These are phyloP conservation scores for Thripadectes ignobilis DNA, from an alignment of 2,797 vertebrate genomes.

Conservation along the genomic window DNA sequence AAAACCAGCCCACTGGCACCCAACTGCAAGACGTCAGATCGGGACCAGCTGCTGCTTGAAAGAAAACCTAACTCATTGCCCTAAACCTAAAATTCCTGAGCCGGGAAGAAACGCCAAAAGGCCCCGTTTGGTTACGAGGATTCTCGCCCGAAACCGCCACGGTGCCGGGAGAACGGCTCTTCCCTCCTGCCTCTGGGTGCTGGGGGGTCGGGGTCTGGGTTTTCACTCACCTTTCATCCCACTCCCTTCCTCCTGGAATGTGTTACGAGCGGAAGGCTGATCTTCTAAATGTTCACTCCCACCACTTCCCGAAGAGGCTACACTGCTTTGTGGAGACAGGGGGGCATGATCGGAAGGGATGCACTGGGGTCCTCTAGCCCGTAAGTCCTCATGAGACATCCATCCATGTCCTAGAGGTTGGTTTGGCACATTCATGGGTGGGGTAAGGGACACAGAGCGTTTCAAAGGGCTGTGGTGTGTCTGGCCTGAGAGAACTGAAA, in stretches of 20 bases:
- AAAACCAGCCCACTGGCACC: neutral
- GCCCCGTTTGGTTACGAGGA: neutral
- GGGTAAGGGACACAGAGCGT: slow-evolving; percentile 98
- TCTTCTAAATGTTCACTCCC: slow-evolving; percentile 99
- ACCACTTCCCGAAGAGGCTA: slow-evolving; percentile 97
- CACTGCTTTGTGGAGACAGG: slow-evolving; percentile 98
- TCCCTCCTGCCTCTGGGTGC: slow-evolving; percentile 19
- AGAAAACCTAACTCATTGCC: neutral
- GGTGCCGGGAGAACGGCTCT: neutral
- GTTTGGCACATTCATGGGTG: slow-evolving; percentile 95
- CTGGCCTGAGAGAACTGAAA: slow-evolving; percentile 91
- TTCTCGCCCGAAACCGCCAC: neutral
- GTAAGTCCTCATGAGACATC: slow-evolving; percentile 99
- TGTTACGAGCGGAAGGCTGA: slow-evolving; percentile 88
- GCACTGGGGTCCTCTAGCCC: slow-evolving; percentile 87
- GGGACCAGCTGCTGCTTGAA: neutral
- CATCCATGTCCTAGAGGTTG: slow-evolving; percentile 95
- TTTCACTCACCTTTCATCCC: slow-evolving; percentile 96
- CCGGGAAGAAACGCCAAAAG: rapidly evolving
- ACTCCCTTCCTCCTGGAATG: slow-evolving; percentile 97
- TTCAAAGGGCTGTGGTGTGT: slow-evolving; percentile 97
- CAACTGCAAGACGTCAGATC: neutral
- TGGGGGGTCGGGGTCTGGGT: neutral
- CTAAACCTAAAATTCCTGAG: neutral
- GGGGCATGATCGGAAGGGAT: slow-evolving; percentile 93